Base-by-base conservation (phyloP, 2,113 vertebrate genomes). In the Crocuta crocuta region DNA sequence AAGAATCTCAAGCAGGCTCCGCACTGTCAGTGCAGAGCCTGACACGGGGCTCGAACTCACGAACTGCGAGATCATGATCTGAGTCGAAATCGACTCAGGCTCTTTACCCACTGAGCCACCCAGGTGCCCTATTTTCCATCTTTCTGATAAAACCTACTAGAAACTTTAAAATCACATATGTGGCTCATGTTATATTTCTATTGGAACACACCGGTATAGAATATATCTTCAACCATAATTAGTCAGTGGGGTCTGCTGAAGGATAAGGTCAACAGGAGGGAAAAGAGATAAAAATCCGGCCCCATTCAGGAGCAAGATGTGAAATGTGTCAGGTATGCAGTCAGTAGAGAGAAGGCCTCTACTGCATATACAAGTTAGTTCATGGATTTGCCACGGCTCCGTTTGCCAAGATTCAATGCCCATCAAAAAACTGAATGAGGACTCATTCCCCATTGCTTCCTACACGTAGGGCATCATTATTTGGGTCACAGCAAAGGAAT, bases 361-460 rank as follows among this genome's bases (percentile, higher is more conserved):
- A 0, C 0, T 5, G 35, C 12, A 1, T 3, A 3, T 8, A 7
- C 28, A 33, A 33, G 28, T 65, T 33, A 43, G 48, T 9, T 35
- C 17, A 4, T 6, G n/a, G 55, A 6, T 66, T n/a, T 80, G 55
- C 89, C 17, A 15, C 80, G 74, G 48, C 17, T 48, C 12, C 50
- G 28, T 83, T 15, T 80, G 63, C 43, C 4, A 6, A 39, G 74
- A 82, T 58, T 50, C 80, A 23, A 68, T 0, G 7, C 28, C 79
- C 68, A 71, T 31, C 33, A 58, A 39, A 71, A 13, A 39, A 9
- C 3, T 23, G 10, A 78, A 1, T 26, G 12, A 50, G 45, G 45
- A 48, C 65, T 84, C 71, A 43, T 24, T n/a, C 45, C 26, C 28
- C n/a, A 33, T 11, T 2, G n/a, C 23, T 16, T 33, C 92, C 12